These are phyloP conservation scores for Steinernema khuongi DNA, from an alignment of 1,140 invertebrate genomes.

Conservation along the genomic window DNA sequence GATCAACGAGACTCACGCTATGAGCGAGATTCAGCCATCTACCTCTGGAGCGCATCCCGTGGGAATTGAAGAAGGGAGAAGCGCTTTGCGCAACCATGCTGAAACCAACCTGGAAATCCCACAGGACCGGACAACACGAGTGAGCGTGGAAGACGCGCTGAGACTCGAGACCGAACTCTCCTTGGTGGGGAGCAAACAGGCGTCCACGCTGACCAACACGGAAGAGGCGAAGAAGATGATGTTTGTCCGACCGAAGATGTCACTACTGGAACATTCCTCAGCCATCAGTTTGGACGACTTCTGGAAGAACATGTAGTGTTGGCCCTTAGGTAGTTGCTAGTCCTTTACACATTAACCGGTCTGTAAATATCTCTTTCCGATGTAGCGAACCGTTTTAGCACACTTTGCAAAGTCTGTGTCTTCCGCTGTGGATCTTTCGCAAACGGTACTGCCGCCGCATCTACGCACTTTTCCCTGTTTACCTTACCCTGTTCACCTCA, in stretches of 20 bases:
- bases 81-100: not conserved
- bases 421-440: too few relatives aligned
- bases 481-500: too few relatives aligned
- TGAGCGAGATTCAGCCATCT: not conserved
- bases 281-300: conserved; percentile 4
- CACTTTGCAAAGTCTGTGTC: too few relatives aligned
- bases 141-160: not conserved
- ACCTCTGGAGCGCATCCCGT: not conserved
- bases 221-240: not conserved
- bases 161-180: not conserved
- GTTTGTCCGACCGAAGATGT: not conserved
- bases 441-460: too few relatives aligned
- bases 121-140: not conserved
- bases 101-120: not conserved
- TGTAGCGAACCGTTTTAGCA: too few relatives aligned
- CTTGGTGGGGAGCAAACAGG: not conserved
- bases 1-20: not conserved
- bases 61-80: not conserved
- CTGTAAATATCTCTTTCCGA: not conserved
- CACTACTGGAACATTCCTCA: not conserved
- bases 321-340: not conserved
- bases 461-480: too few relatives aligned
- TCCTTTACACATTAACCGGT: not conserved
- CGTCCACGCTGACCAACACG: not conserved
- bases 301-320: not conserved